Base-by-base conservation (phyloP, 2,113 vertebrate species). In the Hystrix cristata region DNA sequence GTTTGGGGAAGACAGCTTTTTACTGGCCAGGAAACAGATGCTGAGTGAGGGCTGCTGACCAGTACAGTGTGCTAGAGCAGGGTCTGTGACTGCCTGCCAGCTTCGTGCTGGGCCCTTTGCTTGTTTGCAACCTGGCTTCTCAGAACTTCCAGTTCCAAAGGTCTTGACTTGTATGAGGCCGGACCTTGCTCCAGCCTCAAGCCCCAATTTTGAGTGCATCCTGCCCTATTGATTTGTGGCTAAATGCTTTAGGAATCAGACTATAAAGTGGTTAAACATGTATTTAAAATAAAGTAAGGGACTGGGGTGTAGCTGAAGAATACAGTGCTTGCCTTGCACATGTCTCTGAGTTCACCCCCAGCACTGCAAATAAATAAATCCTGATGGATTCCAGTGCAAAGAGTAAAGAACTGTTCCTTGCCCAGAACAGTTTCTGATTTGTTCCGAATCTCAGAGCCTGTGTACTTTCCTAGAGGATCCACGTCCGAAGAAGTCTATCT, bases 61-160 rank as follows among this genome's bases (percentile, higher is more conserved):
- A 2, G 55, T 14, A 8, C 6, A 38, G 18, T 59, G 10, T 1
- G 1, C 23, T 19, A 0, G 0, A 19, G 13, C 53, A 1, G 3
- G 27, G 8, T 23, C 29, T n/a, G 53, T 9, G 3, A 3, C 0
- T 3, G 80, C 64, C 46, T 3, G 80, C 64, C 46, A 27, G 2
- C 57, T 60, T 31, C 18, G 2, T 25, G 90, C 81, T 11, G 10
- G 53, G 12, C 23, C 7, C 48, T 87, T 38, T 38, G 38, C 23
- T 79, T 25, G 55, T 62, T 59, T 25, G 65, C 62, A 55, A 0
- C 57, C 48, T 29, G 55, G 48, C 12, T 85, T 51, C 19, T 57
- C 15, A 1, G 14, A 60, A 38, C 31, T 69, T 88, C 80, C 57
- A 78, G 0, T 59, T 84, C 53, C 86, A 86, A 62, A 96, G 72